A percentile compares a stretch with the other conserved stretches of the same genome.
These are phyloP conservation scores for Zygogramma bicolorata DNA, from an alignment of 2,888 invertebrate species.

Conservation along the genomic window DNA sequence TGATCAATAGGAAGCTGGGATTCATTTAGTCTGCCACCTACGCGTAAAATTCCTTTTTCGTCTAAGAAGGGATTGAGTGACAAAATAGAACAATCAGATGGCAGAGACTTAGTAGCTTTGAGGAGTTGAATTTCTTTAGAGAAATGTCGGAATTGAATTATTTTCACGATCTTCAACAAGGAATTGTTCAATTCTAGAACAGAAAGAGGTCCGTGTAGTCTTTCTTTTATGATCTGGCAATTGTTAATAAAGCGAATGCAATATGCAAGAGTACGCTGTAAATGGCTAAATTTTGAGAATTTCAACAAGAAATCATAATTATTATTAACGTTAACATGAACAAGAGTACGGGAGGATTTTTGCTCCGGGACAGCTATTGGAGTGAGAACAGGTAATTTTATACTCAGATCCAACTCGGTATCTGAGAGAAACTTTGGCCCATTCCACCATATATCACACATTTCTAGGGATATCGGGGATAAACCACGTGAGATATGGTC, in stretches of 20 bases:
- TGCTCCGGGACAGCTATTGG: too few species aligned
- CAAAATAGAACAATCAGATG: not conserved
- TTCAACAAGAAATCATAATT: not conserved
- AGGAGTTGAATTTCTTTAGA: not conserved
- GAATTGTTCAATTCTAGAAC: not conserved
- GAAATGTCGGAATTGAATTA: not conserved
- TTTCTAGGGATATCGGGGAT: not conserved
- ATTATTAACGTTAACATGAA: not conserved
- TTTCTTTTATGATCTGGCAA: too few species aligned
- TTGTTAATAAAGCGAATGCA: not conserved
- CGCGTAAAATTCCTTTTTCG: not conserved
- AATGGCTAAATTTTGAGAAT: not conserved
- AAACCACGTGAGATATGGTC: not conserved
- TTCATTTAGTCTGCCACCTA: conserved; percentile 15
- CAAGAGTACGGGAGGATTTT: too few species aligned
- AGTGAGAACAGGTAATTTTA: too few species aligned
- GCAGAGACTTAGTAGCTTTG: not conserved
- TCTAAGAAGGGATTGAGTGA: not conserved
- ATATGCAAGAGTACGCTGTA: not conserved
- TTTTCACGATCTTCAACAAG: not conserved
- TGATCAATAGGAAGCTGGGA: not conserved
- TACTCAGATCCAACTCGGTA: too few species aligned
- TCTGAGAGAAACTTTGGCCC: not conserved
- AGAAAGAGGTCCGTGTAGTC: not conserved
- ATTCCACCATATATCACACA: conserved; percentile 3